Evolutionary conservation across 2,888 invertebrate species (phyloP), one percentile per base, ranked within the genome.

Genomic region (Corbicula japonica): DNA sequence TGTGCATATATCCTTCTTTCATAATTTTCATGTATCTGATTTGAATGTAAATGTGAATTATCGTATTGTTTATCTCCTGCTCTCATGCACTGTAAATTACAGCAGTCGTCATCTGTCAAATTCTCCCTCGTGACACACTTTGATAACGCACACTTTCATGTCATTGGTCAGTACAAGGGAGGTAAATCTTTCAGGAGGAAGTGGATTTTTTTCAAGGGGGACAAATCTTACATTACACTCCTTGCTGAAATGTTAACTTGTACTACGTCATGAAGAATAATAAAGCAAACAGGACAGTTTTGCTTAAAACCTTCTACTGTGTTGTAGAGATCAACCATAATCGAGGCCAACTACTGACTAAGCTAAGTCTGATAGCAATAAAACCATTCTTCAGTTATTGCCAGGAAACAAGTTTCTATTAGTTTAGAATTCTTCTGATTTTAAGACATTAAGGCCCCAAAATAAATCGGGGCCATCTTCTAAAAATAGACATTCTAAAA

Each of bases 161-260:
- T 30, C 5, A 30, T 54, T 30, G 54, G 54, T 15, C 32, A 54
- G 5, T 28, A 15, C 54, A 54, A 30, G 54, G 54, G 54, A 54
- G 54, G 15, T 30, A 54, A 54, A 10, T 32, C n/a, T 4, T 23
- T 5, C 28, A 18, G n/a, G 3, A 10, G 15, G 10, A 38, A 10
- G 8, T 8, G 8, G 15, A 38, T 8, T 38, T 38, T 38, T 10
- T 10, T 10, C 8, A 8, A 38, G 8, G 38, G 38, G 38, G n/a
- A n/a, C n/a, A n/a, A n/a, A 38, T 38, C 8, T 10, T 38, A 38
- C 8, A 8, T 10, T 8, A 38, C 38, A 38, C 38, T 15, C 15
- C 21, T 46, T 18, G 46, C 18, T 46, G 18, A 46, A 46, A 46
- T 15, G 21, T 8, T 46, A 46, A 46, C 18, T 21, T 21, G 21